Conservation (phyloP, 2,113 vertebrate species). For the Oryzias celebensis region DNA sequence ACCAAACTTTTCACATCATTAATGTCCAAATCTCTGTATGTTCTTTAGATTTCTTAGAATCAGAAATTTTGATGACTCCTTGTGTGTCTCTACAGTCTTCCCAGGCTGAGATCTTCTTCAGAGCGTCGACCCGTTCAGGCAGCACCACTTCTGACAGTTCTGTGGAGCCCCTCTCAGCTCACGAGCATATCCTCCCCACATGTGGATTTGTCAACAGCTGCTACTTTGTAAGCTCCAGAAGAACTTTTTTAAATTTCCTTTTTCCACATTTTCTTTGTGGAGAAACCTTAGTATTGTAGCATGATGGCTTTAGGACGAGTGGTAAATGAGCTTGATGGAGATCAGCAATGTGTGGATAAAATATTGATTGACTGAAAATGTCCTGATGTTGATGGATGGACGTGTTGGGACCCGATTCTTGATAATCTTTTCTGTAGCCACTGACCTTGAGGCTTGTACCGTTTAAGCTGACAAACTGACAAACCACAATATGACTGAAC, state of each 20-base stretch:
- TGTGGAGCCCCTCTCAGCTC: constrained; percentile 67
- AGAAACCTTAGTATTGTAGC: constrained; percentile 27
- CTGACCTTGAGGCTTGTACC: constrained; percentile 12
- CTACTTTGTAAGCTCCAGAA: constrained; percentile 75
- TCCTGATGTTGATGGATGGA: constrained; percentile 58
- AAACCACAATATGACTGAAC: background rate
- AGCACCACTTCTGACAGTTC: constrained; percentile 76
- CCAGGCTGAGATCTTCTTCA: constrained; percentile 74
- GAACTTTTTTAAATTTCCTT: background rate
- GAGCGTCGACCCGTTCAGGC: constrained; percentile 66
- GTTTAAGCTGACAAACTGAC: background rate
- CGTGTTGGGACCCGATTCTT: constrained; percentile 27
- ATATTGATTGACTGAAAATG: constrained; percentile 53
- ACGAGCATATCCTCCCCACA: constrained; percentile 63
- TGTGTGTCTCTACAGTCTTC: constrained; percentile 23
- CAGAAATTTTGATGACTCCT: background rate
- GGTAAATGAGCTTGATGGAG: constrained; percentile 45
- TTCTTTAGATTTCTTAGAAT: no score
- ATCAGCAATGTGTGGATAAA: constrained; percentile 50
- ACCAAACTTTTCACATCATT: no score
- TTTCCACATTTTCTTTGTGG: background rate
- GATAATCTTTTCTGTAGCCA: constrained; percentile 20
- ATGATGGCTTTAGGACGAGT: constrained; percentile 45
- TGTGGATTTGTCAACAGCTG: constrained; percentile 83
- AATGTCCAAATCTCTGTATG: no score